These are phyloP conservation scores for Corythaixoides concolor DNA, from an alignment of 2,113 vertebrate species.

Conservation along the genomic window DNA sequence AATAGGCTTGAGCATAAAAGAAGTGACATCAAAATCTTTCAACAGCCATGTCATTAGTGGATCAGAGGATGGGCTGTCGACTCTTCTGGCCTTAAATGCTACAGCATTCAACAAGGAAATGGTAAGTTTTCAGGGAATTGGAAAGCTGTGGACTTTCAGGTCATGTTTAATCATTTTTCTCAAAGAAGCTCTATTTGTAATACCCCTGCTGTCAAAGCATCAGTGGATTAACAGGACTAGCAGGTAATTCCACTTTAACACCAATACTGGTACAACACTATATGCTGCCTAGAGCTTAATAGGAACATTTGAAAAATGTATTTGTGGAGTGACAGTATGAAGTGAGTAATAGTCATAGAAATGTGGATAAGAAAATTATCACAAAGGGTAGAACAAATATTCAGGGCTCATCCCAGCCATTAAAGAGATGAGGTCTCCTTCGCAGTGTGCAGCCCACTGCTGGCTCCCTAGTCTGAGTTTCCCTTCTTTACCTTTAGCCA, in stretches of 20 bases:
- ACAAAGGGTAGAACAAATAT: not conserved
- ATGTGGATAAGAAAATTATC: not conserved
- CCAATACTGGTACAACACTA: not conserved
- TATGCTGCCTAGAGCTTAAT: not conserved
- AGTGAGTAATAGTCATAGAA: not conserved
- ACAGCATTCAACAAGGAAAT: not conserved
- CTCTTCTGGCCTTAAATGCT: not conserved
- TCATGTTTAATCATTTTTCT: slow-evolving; percentile 37
- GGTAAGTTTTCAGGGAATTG: not conserved
- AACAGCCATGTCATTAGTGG: slow-evolving; percentile 33
- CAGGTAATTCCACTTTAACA: slow-evolving; percentile 32
- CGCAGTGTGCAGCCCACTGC: not conserved
- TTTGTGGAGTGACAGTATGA: not conserved
- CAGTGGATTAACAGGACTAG: slow-evolving; percentile 42
- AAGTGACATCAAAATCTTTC: slow-evolving; percentile 54
- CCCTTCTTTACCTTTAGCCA: not conserved
- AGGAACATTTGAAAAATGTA: not conserved
- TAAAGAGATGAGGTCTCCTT: not conserved
- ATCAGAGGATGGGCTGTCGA: slow-evolving; percentile 33
- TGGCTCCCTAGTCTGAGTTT: not conserved
- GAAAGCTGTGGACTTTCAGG: slow-evolving; percentile 4
- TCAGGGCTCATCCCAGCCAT: not conserved
- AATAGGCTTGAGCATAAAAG: slow-evolving; percentile 52
- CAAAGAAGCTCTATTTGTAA: slow-evolving; percentile 17
- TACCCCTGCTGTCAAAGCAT: slow-evolving; percentile 21